Evolutionary conservation across 2,888 invertebrate species (phyloP).

Genomic region (Ectemnius continuus): DNA sequence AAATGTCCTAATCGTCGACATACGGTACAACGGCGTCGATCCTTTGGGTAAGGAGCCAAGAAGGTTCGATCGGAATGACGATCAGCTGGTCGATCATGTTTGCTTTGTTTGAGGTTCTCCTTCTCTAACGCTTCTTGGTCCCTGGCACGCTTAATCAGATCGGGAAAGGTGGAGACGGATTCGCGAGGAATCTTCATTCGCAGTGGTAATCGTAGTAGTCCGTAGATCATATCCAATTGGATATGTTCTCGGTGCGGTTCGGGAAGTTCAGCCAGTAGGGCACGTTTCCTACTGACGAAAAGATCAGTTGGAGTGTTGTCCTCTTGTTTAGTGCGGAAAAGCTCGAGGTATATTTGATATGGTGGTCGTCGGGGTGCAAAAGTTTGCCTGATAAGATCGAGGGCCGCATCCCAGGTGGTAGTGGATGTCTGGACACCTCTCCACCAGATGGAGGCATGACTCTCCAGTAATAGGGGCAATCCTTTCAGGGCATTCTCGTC

Average conservation of each 20-base stretch:
- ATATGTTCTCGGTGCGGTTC: not conserved
- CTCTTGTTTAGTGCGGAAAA: not conserved
- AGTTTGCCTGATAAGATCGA: not conserved
- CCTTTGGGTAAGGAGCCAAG: not conserved
- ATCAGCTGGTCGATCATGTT: not conserved
- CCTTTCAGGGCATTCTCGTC: not conserved
- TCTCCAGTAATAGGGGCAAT: not conserved
- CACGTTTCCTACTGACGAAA: not conserved
- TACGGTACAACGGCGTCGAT: not conserved
- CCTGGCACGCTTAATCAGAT: not conserved
- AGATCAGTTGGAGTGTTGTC: not conserved
- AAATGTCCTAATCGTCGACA: conserved; percentile 8
- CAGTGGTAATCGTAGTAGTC: not conserved
- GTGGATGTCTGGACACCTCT: not conserved
- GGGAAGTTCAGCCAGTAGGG: conserved; percentile 1
- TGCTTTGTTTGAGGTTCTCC: not conserved
- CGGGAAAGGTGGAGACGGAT: not conserved
- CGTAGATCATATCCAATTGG: conserved; percentile 17
- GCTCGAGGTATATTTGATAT: not conserved
- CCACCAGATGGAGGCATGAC: not conserved
- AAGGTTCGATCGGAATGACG: not conserved
- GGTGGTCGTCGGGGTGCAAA: not conserved
- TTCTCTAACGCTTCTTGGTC: not conserved
- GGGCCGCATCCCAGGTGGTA: not conserved
- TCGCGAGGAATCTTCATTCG: not conserved